Evolutionary conservation across 2,797 vertebrate species (phyloP), one percentile per base, ranked within the genome.

Genomic region (Tamandua tetradactyla): DNA sequence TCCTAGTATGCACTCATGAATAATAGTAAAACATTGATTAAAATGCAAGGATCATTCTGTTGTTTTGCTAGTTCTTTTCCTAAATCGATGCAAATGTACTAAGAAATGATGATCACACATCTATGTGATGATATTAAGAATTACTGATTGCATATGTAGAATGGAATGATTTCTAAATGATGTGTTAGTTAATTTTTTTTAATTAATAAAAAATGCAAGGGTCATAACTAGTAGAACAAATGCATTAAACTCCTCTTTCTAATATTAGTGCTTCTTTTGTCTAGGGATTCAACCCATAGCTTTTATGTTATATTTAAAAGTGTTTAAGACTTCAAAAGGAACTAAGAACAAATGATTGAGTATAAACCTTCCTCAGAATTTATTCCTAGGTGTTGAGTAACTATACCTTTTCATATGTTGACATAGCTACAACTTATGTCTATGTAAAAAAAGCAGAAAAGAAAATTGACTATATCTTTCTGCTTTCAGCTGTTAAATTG

Each of bases 21-120:
- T 93, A 93, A 62, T 30, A 91, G 30, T 35, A 93, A 91, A 79
- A 76, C 20, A 61, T 11, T 83, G 30, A 86, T 74, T 88, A 72
- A 62, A 92, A 78, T 42, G 42, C 42, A 84, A 62, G 30, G 79
- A 76, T 90, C 17, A n/a, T n/a, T n/a, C n/a, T n/a, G n/a, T n/a
- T n/a, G n/a, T n/a, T n/a, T n/a, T n/a, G n/a, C n/a, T n/a, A n/a
- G n/a, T n/a, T n/a, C n/a, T n/a, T n/a, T n/a, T n/a, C n/a, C n/a
- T n/a, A n/a, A n/a, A n/a, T n/a, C n/a, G n/a, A n/a, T n/a, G n/a
- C n/a, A n/a, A n/a, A n/a, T n/a, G n/a, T n/a, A n/a, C n/a, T n/a
- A n/a, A n/a, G n/a, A n/a, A n/a, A n/a, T n/a, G n/a, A n/a, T n/a
- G n/a, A n/a, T n/a, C n/a, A n/a, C n/a, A n/a, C n/a, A n/a, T n/a